phyloP scores from a whole-genome alignment of 2,888 invertebrate species.

The Aethes cnicana region DNA sequence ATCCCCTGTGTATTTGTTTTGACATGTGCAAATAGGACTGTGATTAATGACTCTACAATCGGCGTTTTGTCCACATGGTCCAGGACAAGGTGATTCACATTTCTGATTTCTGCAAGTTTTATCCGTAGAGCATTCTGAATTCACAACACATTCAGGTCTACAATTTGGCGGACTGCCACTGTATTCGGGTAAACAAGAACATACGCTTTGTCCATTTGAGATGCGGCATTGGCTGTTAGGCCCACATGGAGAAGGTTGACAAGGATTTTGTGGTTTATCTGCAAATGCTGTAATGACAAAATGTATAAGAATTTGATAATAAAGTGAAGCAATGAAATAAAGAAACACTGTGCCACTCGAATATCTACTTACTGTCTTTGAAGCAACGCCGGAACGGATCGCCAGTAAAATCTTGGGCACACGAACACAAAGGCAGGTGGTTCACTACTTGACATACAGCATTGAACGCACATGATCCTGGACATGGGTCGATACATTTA shows the following conservation, averaged over 20 bases:
- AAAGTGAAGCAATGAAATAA: background rate
- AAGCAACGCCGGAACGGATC: constrained; percentile 87
- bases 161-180: constrained; percentile 87
- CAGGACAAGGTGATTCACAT: constrained; percentile 88
- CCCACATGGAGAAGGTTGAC: constrained; percentile 84
- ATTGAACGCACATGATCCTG: constrained; percentile 89
- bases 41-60: constrained; percentile 88
- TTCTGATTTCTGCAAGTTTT: constrained; percentile 86
- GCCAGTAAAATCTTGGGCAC: constrained; percentile 85
- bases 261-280: constrained; percentile 70
- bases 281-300: constrained; percentile 51
- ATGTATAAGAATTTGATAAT: background rate
- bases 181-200: constrained; percentile 87
- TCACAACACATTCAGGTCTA: constrained; percentile 88
- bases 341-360: constrained; percentile 10
- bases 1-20: constrained; percentile 82
- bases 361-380: constrained; percentile 55
- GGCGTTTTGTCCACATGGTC: constrained; percentile 87
- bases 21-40: constrained; percentile 87
- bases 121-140: constrained; percentile 84
- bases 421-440: constrained; percentile 87
- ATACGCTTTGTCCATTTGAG: constrained; percentile 84
- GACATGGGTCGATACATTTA: constrained; percentile 90
- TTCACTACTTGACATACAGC: constrained; percentile 89
- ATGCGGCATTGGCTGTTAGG: constrained; percentile 84